Evolutionary conservation across 2,888 invertebrate species (phyloP).

Genomic region (Colletes collaris): DNA sequence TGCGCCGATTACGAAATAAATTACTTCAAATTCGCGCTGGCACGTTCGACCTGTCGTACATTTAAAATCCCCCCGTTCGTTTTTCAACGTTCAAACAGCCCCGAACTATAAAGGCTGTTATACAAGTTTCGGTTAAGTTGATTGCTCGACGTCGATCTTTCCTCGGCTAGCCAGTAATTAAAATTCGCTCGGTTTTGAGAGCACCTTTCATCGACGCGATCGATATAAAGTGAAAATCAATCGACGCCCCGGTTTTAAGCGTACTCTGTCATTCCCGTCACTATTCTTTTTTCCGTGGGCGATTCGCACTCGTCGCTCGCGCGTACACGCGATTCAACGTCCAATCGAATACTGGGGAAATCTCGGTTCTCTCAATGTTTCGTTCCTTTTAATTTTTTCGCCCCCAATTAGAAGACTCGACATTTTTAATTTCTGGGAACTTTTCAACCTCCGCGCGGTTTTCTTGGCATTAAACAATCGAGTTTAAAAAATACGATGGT

Average conservation of each 20-base stretch:
- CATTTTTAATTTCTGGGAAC: constrained; percentile 14
- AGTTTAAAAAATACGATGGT: background rate
- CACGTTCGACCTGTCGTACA: constrained; percentile 29
- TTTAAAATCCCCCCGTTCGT: constrained; percentile 25
- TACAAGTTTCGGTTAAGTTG: constrained; percentile 51
- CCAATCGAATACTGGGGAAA: constrained; percentile 5
- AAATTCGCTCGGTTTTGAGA: constrained; percentile 45
- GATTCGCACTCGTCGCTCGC: background rate
- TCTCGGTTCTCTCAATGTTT: background rate
- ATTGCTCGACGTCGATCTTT: constrained; percentile 52
- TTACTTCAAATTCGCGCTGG: constrained; percentile 16
- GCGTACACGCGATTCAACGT: constrained; percentile 5
- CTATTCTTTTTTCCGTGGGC: constrained; percentile 11
- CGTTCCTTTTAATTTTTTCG: constrained; percentile 2
- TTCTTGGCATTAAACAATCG: background rate
- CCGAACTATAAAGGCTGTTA: constrained; percentile 29
- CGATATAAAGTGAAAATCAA: constrained; percentile 57
- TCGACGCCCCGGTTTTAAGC: constrained; percentile 31
- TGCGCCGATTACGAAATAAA: constrained; percentile 39
- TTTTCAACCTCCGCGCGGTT: background rate
- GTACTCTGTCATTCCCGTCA: constrained; percentile 10
- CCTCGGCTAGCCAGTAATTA: constrained; percentile 43
- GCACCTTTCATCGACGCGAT: constrained; percentile 37
- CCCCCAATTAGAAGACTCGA: constrained; percentile 22
- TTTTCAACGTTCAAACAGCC: constrained; percentile 24